Conservation (phyloP, 2,113 vertebrate species). For the Lagenorhynchus albirostris region DNA sequence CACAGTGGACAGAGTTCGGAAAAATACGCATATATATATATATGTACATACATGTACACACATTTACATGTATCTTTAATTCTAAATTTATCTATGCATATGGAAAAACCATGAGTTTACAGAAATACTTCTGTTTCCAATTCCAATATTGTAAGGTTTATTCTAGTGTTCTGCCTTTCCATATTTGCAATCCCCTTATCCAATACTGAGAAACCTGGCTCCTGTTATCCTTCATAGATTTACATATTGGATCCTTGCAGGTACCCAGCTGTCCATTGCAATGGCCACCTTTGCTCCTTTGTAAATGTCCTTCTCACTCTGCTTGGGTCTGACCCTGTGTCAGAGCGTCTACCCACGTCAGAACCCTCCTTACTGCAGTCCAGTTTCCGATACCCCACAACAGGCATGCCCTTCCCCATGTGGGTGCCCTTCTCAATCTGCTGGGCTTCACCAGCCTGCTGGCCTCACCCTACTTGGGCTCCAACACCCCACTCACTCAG, state of each 20-base stretch:
- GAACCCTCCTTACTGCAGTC: not conserved
- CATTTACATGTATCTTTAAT: not conserved
- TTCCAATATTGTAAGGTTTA: not conserved
- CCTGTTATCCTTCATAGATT: not conserved
- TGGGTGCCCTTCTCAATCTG: not conserved
- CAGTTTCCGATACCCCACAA: not conserved
- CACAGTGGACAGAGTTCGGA: too few relatives aligned
- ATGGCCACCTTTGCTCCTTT: not conserved
- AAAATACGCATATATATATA: rapidly evolving
- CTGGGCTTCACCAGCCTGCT: not conserved
- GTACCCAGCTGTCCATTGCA: rapidly evolving
- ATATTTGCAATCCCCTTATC: not conserved
- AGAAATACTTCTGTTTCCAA: too few relatives aligned
- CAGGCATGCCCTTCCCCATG: too few relatives aligned
- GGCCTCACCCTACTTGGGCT: too few relatives aligned
- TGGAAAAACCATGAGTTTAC: not conserved
- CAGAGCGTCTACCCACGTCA: not conserved
- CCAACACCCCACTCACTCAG: not conserved
- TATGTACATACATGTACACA: too few relatives aligned
- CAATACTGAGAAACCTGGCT: not conserved
- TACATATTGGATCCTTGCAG: not conserved
- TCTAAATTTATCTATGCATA: not conserved
- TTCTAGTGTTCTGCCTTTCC: not conserved
- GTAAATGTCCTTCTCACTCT: not conserved
- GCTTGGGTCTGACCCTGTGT: not conserved